Conservation (phyloP, 2,888 invertebrate species). For the Brachyopa scutellaris region DNA sequence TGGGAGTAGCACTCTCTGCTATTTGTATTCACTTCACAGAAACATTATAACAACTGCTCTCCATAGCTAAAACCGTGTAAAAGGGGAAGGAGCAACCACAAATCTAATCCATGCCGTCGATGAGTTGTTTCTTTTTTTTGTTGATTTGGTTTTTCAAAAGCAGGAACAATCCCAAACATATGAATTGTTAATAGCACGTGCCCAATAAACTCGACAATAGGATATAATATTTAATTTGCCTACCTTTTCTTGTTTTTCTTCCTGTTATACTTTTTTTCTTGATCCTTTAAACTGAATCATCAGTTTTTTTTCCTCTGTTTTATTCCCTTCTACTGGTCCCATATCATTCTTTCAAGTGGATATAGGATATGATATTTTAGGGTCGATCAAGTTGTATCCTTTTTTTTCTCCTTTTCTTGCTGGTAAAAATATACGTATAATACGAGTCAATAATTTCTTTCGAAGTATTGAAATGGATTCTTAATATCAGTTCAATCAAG, state of each 20-base stretch:
- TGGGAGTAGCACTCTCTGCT: background rate
- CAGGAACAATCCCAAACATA: too few species aligned
- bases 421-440: background rate
- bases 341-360: background rate
- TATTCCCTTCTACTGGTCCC: too few species aligned
- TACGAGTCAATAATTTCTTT: background rate
- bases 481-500: conserved; percentile 13
- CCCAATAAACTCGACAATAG: conserved; percentile 17
- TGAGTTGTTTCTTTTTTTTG: too few species aligned
- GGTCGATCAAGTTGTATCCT: background rate
- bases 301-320: too few species aligned
- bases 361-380: background rate
- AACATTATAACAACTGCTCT: too few species aligned
- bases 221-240: conserved; percentile 32
- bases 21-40: background rate
- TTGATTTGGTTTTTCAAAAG: too few species aligned
- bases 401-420: background rate
- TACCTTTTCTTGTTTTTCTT: conserved; percentile 4
- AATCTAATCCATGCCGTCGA: too few species aligned
- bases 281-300: background rate
- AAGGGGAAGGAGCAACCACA: too few species aligned
- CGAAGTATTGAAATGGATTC: background rate
- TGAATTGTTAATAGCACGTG: too few species aligned
- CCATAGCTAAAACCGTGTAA: too few species aligned
- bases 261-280: background rate